phyloP scores from a whole-genome alignment of 2,797 vertebrate genomes.

The Lepilemur ruficaudatus region DNA sequence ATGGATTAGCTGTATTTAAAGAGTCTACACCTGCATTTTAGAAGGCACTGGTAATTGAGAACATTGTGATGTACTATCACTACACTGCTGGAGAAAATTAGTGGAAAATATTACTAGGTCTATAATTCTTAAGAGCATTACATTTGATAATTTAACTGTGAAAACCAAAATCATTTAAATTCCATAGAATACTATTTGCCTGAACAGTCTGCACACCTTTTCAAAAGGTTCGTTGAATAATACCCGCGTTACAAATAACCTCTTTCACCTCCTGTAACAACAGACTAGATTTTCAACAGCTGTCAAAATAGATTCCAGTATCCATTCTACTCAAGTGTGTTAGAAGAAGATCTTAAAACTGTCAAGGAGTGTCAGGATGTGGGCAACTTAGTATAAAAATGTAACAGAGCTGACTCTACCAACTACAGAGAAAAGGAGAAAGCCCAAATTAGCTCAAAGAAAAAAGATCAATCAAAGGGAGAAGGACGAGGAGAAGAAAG shows the following conservation, averaged over 20 bases:
- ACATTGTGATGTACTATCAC: not conserved
- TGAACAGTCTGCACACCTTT: conserved; percentile 54
- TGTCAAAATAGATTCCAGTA: conserved; percentile 77
- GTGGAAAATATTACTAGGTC: conserved; percentile 38
- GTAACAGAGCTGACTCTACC: conserved; percentile 34
- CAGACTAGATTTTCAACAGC: conserved; percentile 69
- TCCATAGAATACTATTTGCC: conserved; percentile 54
- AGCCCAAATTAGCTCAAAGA: conserved; percentile 3
- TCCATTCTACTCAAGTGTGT: conserved; percentile 65
- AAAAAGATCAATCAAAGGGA: conserved; percentile 13
- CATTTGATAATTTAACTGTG: conserved; percentile 26
- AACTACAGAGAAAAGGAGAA: conserved; percentile 26
- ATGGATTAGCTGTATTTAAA: conserved; percentile 60
- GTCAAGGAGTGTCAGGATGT: conserved; percentile 61
- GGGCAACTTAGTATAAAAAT: conserved; percentile 57
- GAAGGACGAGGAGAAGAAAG: not conserved
- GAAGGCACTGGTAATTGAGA: conserved; percentile 41
- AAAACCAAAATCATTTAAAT: conserved; percentile 61
- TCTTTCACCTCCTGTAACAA: conserved; percentile 67
- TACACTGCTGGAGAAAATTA: not conserved
- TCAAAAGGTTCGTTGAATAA: conserved; percentile 65
- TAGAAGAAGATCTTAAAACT: conserved; percentile 70
- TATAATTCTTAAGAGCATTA: conserved; percentile 10
- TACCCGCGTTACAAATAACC: conserved; percentile 67
- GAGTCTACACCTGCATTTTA: conserved; percentile 22